These are phyloP conservation scores for Leptodactylus fallax DNA, from an alignment of 2,797 vertebrate species.

Conservation along the genomic window DNA sequence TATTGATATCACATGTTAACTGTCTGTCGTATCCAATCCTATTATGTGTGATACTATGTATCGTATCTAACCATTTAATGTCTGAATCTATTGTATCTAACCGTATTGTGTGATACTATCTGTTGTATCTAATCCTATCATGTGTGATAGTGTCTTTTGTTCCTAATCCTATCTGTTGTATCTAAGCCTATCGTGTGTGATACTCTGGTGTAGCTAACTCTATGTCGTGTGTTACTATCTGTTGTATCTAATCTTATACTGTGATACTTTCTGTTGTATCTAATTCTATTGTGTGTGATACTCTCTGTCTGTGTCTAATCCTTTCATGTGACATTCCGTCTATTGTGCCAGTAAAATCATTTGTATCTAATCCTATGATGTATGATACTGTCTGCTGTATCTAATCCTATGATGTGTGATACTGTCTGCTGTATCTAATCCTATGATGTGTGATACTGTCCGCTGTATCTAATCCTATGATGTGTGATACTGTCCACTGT, in stretches of 20 bases:
- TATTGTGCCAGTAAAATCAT: too few species aligned
- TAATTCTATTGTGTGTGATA: background rate
- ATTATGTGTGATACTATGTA: too few species aligned
- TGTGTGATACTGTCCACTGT: background rate
- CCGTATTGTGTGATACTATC: background rate
- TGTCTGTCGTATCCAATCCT: too few species aligned
- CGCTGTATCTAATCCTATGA: background rate
- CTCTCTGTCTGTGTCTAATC: background rate
- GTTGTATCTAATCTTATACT: too few species aligned
- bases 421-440: too few species aligned
- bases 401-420: background rate
- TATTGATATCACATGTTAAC: background rate
- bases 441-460: too few species aligned
- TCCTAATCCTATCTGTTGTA: background rate
- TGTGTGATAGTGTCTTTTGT: background rate
- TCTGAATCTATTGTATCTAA: too few species aligned
- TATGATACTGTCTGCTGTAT: background rate
- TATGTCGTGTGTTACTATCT: too few species aligned
- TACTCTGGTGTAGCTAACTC: background rate
- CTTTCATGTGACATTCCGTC: background rate
- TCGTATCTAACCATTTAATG: too few species aligned
- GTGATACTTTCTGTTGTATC: background rate
- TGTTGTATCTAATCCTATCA: background rate
- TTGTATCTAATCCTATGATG: background rate
- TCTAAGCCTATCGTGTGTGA: background rate